Evolutionary conservation across 2,888 invertebrate species (phyloP).

Genomic region (Xestia ashworthii): DNA sequence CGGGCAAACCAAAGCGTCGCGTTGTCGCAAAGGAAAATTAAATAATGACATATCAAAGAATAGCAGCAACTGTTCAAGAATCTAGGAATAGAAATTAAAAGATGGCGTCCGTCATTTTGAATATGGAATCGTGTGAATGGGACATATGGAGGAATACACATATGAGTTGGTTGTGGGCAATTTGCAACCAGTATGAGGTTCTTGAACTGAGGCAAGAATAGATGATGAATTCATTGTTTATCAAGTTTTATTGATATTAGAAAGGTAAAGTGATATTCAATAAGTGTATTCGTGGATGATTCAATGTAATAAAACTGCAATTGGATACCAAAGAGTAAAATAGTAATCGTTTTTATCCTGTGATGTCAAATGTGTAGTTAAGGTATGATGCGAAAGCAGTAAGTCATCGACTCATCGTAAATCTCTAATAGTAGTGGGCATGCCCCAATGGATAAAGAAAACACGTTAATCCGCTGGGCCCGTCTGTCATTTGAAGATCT

Average conservation of each 20-base stretch:
- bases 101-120: slow-evolving; percentile 41
- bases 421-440: too few species aligned
- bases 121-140: slow-evolving; percentile 60
- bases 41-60: slow-evolving; percentile 51
- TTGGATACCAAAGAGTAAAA: neutral
- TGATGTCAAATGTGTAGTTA: neutral
- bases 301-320: neutral
- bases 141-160: slow-evolving; percentile 41
- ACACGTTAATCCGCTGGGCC: too few species aligned
- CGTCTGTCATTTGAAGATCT: too few species aligned
- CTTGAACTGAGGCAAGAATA: slow-evolving; percentile 40
- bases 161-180: slow-evolving; percentile 32
- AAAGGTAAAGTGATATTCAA: neutral
- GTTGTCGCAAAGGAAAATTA: slow-evolving; percentile 20
- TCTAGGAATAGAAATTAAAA: slow-evolving; percentile 51
- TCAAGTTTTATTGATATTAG: slow-evolving; percentile 17
- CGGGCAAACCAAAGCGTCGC: slow-evolving; percentile 16
- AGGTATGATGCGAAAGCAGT: too few species aligned
- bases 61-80: slow-evolving; percentile 38
- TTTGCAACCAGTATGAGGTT: slow-evolving; percentile 40
- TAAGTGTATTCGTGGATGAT: neutral
- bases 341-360: neutral
- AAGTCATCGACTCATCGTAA: too few species aligned
- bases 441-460: too few species aligned
- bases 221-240: slow-evolving; percentile 20